These are phyloP conservation scores for Hydrotaea diabolus DNA, from an alignment of 2,888 invertebrate species.

Conservation along the genomic window DNA sequence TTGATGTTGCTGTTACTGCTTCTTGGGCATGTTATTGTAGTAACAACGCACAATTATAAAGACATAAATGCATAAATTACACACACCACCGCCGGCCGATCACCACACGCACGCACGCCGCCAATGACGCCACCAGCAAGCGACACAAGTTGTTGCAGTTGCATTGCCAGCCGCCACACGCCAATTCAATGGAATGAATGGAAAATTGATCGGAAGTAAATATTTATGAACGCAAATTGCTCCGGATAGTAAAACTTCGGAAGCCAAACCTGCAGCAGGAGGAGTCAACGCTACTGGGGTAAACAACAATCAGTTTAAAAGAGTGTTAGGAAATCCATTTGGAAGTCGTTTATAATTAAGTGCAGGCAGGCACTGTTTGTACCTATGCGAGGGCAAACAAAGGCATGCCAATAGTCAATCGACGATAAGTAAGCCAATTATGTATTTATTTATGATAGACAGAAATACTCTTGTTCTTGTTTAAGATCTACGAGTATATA, in stretches of 20 bases:
- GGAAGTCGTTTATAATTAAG: conserved; percentile 14
- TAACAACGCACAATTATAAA: conserved; percentile 58
- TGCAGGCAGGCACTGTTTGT: too few relatives aligned
- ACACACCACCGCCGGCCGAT: conserved; percentile 18
- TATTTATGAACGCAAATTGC: conserved; percentile 45
- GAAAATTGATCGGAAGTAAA: conserved; percentile 56
- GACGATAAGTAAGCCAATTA: too few relatives aligned
- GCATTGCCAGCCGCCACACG: background rate
- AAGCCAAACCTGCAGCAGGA: background rate
- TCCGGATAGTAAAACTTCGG: background rate
- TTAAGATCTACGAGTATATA: too few relatives aligned
- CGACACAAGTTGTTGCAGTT: background rate
- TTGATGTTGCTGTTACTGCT: conserved; percentile 40
- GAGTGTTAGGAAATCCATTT: conserved; percentile 25
- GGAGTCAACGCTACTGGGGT: too few relatives aligned
- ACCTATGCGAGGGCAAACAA: background rate
- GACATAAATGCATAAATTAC: conserved; percentile 46
- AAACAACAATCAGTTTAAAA: background rate
- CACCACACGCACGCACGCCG: conserved; percentile 3
- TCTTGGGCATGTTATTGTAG: conserved; percentile 14
- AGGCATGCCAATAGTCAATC: too few relatives aligned
- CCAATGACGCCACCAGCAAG: background rate
- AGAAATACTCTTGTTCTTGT: too few relatives aligned
- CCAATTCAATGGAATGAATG: background rate
- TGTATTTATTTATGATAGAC: background rate